phyloP scores from a whole-genome alignment of 1,140 invertebrate species.

The Pteromalus puparum region DNA sequence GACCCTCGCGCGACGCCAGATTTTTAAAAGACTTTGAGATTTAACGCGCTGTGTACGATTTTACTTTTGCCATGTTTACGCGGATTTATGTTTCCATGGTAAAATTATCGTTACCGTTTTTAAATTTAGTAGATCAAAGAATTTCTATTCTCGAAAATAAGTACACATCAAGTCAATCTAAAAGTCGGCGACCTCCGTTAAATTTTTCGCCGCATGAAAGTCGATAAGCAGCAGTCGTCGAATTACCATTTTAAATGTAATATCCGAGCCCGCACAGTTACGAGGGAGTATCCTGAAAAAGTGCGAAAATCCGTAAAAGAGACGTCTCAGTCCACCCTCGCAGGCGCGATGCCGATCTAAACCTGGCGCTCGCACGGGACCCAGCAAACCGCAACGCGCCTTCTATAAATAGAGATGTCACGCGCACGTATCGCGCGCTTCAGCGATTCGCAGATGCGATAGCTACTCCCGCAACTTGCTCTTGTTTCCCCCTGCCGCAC shows the following conservation, averaged over 20 bases:
- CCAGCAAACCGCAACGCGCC: slow-evolving; percentile 27
- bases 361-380: slow-evolving; percentile 18
- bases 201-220: too few species aligned
- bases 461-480: background rate
- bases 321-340: background rate
- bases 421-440: slow-evolving; percentile 50
- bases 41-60: too few species aligned
- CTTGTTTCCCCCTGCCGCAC: background rate
- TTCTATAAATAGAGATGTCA: slow-evolving; percentile 56
- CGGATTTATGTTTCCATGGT: background rate
- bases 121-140: too few species aligned
- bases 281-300: too few species aligned
- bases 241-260: background rate
- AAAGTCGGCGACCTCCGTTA: too few species aligned
- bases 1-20: too few species aligned
- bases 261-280: background rate
- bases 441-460: slow-evolving; percentile 43
- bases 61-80: too few species aligned
- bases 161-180: too few species aligned
- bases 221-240: too few species aligned
- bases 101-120: background rate
- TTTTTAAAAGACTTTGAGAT: too few species aligned
- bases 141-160: too few species aligned
- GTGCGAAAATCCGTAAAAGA: background rate
- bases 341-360: slow-evolving; percentile 32